Base-by-base conservation (phyloP, 2,888 invertebrate species). In the Eristalinus aeneus region DNA sequence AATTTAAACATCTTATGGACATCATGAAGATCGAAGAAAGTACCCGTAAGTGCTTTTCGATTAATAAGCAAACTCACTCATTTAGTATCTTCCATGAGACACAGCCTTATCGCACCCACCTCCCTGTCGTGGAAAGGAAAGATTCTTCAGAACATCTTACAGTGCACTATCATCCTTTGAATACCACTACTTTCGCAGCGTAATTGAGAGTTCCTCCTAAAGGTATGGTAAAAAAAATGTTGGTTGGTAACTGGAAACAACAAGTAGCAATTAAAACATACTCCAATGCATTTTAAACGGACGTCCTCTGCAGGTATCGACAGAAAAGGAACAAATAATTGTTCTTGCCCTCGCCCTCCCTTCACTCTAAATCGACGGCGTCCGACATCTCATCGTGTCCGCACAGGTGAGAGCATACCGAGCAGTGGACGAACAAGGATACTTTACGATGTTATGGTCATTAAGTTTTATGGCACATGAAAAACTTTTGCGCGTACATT, bases 361-460 rank as follows among this genome's bases (percentile, higher is more conserved):
- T 46, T 46, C 46, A 8, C 16, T 46, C 46, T 11, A 10, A 60
- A 23, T 31, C 46, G 63, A 16, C 16, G 36, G 8, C 16, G 63
- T 11, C 34, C 12, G 60, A 60, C 12, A 11, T 36, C 61, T 73
- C 58, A 63, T 61, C 67, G 61, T 65, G 68, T 61, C 61, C 72
- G 54, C 77, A 69, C 77, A 82, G 74, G 77, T 78, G 60, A 69
- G 54, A 63, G 60, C 65, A 67, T 46, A 67, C 27, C 27, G 27
- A 27, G 67, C 56, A 67, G 58, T 75, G 81, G 56, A 56, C 31
- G 46, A 67, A 71, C 69, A 82, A 82, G 82, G 69, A 63, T 78
- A 69, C 74, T 78, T 86, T 86, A 86, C 77, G 82, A 67, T 86
- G 82, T 86, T 75, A 82, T 86, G 82, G 82, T 86, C 86, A 78